Base-by-base conservation (phyloP, 1,140 invertebrate genomes). In the Achroia grisella region DNA sequence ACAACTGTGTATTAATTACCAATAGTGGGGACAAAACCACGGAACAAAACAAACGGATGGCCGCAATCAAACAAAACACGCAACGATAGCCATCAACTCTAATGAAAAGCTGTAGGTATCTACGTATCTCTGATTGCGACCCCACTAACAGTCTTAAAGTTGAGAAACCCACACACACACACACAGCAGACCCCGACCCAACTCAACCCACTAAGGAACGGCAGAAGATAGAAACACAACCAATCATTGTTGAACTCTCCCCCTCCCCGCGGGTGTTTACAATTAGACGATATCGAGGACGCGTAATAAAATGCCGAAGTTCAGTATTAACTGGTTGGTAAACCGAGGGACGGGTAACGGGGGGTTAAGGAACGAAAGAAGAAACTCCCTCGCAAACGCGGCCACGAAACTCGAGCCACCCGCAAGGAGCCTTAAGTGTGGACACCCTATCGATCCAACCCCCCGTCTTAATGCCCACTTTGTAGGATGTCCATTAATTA, bases 71-170 rank as follows among this genome's bases (percentile, higher is more conserved):
- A 79, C 70, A 74, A 68, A 71, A 71, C 70, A 77, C 65, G 62
- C 69, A 32, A 15, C 44, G 72, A 80, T 77, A 83, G 75, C 73
- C 74, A 70, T 77, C 68, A 71, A 59, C 53, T 69, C 71, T 78
- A 81, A 81, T 79, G 79, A 81, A 81, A 76, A 77, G 71, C 79
- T 62, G 66, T 67, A 62, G 65, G 12, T 35, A 9, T 35, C n/a
- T n/a, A 23, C 17, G 59, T 64, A 60, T 62, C 67, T 69, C 70
- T 78, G 75, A 83, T 83, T 81, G 75, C 79, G 74, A 76, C 76
- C 75, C 71, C 65, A 62, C 66, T 79, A 78, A 79, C 75, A 72
- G 74, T 79, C 75, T 83, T 81, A 81, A 83, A 79, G 69, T 80
- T 80, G 65, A 67, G 68, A 55, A 65, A 52, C 69, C 59, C 48